Base-by-base conservation (phyloP, 2,113 vertebrate species). In the Urocolius indicus region DNA sequence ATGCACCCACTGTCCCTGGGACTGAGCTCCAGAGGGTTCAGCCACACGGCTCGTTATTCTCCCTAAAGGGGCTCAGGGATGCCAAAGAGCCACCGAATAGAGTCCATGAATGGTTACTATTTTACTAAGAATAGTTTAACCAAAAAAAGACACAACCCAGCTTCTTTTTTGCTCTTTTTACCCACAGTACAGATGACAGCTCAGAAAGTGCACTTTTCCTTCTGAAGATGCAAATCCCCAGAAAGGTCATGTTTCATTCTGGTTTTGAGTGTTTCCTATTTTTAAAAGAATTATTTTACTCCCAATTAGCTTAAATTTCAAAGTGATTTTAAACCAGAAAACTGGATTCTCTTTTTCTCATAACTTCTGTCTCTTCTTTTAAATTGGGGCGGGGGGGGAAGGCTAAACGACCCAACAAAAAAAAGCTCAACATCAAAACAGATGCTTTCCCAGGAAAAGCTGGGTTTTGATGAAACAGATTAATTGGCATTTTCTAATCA, bases 271-370 rank as follows among this genome's bases (percentile, higher is more conserved):
- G 90, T 97, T 94, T 94, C 92, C 90, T 90, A 78, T 92, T 97
- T 94, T 62, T 63, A 51, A 94, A 86, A 90, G 67, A 85, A 89
- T 90, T 89, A 41, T 94, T 89, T 95, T 80, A 46, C 63, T 93
- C 55, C 55, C 92, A 94, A 95, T 93, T 97, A 96, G 76, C 76
- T 96, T 86, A 84, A 63, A 93, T 97, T 97, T 97, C 96, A 90
- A 96, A 97, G 95, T 77, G 11, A 84, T 71, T 92, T 92, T 10
- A 93, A 95, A 77, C 76, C 46, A 94, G 59, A 86, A 77, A 80
- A 58, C 36, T 30, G 46, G 51, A 74, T 80, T 77, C 19, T 62
- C 80, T 80, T 71, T 76, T 84, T 79, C 49, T 90, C 86, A 19
- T 27, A 93, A 89, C 71, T 95, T 91, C 59, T 72, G 30, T 82